These are phyloP conservation scores for Apomyelois bistriatella DNA, from an alignment of 2,888 invertebrate genomes.

Conservation along the genomic window DNA sequence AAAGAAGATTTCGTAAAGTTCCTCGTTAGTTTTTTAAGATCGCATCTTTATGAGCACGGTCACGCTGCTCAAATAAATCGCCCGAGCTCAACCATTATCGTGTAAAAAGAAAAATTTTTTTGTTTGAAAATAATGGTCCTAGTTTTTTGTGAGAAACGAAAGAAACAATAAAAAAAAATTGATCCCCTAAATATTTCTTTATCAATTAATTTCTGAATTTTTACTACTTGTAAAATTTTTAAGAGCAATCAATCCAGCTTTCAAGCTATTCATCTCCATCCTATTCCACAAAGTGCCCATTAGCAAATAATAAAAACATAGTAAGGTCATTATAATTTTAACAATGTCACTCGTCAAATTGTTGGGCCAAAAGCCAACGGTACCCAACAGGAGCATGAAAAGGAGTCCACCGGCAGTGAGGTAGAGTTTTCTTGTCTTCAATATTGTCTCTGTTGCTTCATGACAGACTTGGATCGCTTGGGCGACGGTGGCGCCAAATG, in stretches of 20 bases:
- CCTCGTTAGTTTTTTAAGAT: no score
- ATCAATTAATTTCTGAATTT: not conserved
- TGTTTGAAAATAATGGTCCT: no score
- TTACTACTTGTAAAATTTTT: constrained; percentile 69
- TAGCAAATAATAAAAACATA: constrained; percentile 84
- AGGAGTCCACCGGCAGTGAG: constrained; percentile 69
- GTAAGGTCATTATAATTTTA: constrained; percentile 81
- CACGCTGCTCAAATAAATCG: no score
- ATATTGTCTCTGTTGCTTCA: constrained; percentile 73
- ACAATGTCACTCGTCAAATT: constrained; percentile 75
- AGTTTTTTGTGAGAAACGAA: no score
- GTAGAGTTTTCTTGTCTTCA: constrained; percentile 75
- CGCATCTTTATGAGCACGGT: no score
- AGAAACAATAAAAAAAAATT: no score
- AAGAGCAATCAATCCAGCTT: constrained; percentile 86
- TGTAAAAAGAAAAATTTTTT: no score
- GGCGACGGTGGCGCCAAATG: constrained; percentile 60
- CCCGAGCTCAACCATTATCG: no score
- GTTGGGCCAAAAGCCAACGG: constrained; percentile 71
- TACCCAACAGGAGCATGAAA: constrained; percentile 73
- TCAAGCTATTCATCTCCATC: constrained; percentile 88
- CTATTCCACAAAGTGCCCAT: constrained; percentile 92
- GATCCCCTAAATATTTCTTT: not conserved
- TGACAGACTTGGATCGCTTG: constrained; percentile 82
- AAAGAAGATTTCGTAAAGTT: no score